Evolutionary conservation across 2,888 invertebrate genomes (phyloP), one percentile per base, ranked within the genome.

Genomic region (Mythimna impura): DNA sequence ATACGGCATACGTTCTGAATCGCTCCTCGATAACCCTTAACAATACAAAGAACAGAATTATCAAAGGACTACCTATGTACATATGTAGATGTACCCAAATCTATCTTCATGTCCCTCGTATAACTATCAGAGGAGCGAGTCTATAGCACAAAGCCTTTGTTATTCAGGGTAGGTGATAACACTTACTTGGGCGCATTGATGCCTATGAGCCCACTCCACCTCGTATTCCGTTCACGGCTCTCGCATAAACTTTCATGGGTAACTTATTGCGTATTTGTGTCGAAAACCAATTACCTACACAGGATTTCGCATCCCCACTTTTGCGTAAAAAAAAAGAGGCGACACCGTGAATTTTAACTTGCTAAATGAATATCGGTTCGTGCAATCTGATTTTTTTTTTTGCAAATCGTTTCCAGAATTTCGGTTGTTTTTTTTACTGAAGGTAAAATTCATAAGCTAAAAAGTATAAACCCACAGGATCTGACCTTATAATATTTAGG

Each of bases 201-300:
- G 80, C 74, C 83, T 86, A 86, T 87, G 86, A 83, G 86, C 81
- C 76, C 84, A 78, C 68, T 76, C 57, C 66, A 76, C 84, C 80
- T 71, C 78, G 86, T 86, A 92, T 92, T 92, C 93, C 70, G 82
- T 86, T 90, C 93, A 93, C 92, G 92, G 76, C 86, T 64, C 82
- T 68, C 86, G 78, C 92, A 92, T 93, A 93, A 93, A 93, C 85
- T 91, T 92, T 91, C 92, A 92, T 90, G 92, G 91, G 89, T 91
- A 92, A 92, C 90, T 92, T 93, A 93, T 91, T 90, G 90, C 91
- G 90, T 92, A 92, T 93, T 92, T 93, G 92, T 93, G 91, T 92
- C 90, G 92, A 91, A 91, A 93, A 92, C 91, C 93, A 93, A 93
- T 93, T 93, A 93, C 87, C 88, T 86, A 89, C 89, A 86, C 82